These are phyloP conservation scores for Pachyramphus minor DNA, from an alignment of 2,113 vertebrate species.

Conservation along the genomic window DNA sequence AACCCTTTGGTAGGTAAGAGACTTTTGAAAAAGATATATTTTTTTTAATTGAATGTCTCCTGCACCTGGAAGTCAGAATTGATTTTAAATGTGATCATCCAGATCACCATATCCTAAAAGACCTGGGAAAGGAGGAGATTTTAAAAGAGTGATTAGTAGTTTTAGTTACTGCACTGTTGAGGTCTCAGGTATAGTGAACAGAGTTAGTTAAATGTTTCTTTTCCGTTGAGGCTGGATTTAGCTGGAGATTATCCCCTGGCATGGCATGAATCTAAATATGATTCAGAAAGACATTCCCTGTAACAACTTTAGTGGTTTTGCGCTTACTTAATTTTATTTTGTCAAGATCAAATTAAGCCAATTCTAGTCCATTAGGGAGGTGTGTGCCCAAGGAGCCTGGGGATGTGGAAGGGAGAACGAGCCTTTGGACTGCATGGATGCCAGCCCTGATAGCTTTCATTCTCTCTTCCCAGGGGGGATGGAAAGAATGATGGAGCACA, in stretches of 20 bases:
- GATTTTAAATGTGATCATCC: neutral
- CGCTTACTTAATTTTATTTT: conserved; percentile 15
- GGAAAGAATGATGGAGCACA: conserved; percentile 44
- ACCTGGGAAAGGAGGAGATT: neutral
- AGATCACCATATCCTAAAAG: neutral
- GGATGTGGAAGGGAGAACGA: neutral
- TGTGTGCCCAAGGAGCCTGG: neutral
- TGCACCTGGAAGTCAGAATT: neutral
- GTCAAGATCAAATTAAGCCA: conserved; percentile 26
- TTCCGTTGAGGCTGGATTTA: neutral
- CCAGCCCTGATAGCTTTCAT: neutral
- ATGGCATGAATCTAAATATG: neutral
- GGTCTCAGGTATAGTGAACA: neutral
- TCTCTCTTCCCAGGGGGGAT: neutral
- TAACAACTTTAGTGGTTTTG: conserved; percentile 12
- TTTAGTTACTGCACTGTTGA: neutral
- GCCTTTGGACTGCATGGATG: neutral
- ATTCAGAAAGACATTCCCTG: neutral
- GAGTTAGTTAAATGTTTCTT: neutral
- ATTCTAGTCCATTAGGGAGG: conserved; percentile 11
- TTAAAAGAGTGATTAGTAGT: neutral
- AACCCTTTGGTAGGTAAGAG: neutral
- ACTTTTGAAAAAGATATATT: neutral
- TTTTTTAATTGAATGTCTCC: neutral
- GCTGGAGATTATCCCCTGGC: conserved; percentile 12